phyloP scores from a whole-genome alignment of 2,797 vertebrate genomes.

The Morus bassanus region DNA sequence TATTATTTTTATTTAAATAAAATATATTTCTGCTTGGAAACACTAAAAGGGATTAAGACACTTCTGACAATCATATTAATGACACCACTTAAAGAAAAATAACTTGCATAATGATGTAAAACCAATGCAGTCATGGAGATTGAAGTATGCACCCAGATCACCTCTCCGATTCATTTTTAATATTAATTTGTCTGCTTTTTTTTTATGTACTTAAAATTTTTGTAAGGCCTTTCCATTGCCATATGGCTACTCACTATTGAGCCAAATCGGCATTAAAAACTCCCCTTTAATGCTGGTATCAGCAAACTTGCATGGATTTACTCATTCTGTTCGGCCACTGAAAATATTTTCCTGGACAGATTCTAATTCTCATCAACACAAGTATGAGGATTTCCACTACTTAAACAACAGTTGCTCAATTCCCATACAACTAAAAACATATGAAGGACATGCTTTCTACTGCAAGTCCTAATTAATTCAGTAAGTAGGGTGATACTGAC shows the following conservation, averaged over 20 bases:
- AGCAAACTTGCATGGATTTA: neutral
- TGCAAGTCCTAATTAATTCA: neutral
- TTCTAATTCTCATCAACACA: neutral
- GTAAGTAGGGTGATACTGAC: neutral
- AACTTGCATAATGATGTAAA: neutral
- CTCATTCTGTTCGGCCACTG: neutral
- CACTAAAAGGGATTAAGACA: neutral
- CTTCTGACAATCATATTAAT: neutral
- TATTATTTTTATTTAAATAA: neutral
- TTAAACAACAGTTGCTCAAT: neutral
- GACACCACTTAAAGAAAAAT: neutral
- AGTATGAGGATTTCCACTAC: neutral
- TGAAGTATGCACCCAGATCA: neutral
- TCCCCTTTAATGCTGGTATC: neutral
- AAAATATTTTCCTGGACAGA: conserved; percentile 1
- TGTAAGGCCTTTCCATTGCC: neutral
- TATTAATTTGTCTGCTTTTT: neutral
- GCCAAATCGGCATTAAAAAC: neutral
- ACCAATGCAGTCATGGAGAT: neutral
- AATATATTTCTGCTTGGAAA: neutral
- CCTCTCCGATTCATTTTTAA: neutral
- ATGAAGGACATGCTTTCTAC: neutral
- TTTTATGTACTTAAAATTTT: neutral
- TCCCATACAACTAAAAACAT: neutral
- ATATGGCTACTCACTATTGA: neutral